Evolutionary conservation across 2,113 vertebrate genomes (phyloP), one percentile per base, ranked within the genome.

Genomic region (Nettapus auritus): DNA sequence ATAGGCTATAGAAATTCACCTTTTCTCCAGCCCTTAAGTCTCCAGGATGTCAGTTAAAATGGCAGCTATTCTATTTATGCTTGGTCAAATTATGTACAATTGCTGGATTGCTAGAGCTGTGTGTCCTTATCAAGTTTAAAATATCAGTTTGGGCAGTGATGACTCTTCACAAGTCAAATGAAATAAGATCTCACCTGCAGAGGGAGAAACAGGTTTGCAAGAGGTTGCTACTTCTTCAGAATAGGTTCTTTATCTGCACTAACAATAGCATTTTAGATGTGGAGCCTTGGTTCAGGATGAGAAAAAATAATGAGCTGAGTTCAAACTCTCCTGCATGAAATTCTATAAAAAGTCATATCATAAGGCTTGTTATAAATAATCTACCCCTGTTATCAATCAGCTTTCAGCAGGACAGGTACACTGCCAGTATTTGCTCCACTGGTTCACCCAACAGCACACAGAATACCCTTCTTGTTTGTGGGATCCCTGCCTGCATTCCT

Each of bases 331-430:
- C 26, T 40, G 38, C 15, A 73, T 64, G 80, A 63, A 95, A 11
- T 89, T 83, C 79, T 74, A 23, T 83, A 95, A 88, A 96, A 95
- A 78, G 29, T 80, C 26, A 26, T 79, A 85, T 60, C 18, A 36
- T 44, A 83, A 92, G 69, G 38, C 13, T 80, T 81, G 29, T 71
- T 95, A 69, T 96, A 90, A 96, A 95, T 96, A 97, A 96, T 75
- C 77, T 86, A 56, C 21, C 16, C 28, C 38, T 55, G 67, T 42
- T 92, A 94, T 95, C 85, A 91, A 91, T 90, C 88, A 87, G 23
- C 16, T 88, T 96, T 90, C 68, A 83, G 22, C 48, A 89, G 74
- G 75, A 44, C 48, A 82, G 59, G 71, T 79, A 33, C 4, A 29
- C 67, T 92, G 62, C 56, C 79, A 88, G 62, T 93, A 55, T 96